Evolutionary conservation across 2,797 vertebrate genomes (phyloP).

Genomic region (Syngnathus acus): DNA sequence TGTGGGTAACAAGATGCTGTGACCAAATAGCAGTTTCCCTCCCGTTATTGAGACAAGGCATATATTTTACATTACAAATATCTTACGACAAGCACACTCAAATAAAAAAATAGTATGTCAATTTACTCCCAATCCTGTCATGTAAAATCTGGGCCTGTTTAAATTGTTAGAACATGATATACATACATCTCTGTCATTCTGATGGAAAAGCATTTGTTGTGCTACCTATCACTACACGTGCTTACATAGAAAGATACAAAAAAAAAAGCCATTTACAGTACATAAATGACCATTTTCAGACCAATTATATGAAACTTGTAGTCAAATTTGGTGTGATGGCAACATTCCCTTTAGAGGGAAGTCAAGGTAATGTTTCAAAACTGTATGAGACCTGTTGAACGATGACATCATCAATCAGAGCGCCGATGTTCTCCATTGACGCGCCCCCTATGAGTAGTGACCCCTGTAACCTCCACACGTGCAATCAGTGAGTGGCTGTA

Average conservation of each 20-base stretch:
- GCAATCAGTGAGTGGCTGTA: conserved; percentile 61
- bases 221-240: not conserved
- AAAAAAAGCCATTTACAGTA: not conserved
- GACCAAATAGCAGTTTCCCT: not conserved
- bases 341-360: not conserved
- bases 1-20: conserved; percentile 2
- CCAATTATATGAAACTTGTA: too few species aligned
- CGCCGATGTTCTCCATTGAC: conserved; percentile 30
- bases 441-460: conserved; percentile 70
- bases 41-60: not conserved
- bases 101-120: not conserved
- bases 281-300: not conserved
- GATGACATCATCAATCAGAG: conserved; percentile 49
- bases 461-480: conserved; percentile 64
- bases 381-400: conserved; percentile 63
- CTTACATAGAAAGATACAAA: not conserved
- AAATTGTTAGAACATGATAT: not conserved
- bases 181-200: not conserved
- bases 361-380: not conserved
- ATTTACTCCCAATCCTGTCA: not conserved
- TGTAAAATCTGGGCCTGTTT: not conserved
- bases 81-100: not conserved
- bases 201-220: not conserved
- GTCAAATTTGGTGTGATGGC: too few species aligned
- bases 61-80: not conserved